Evolutionary conservation across 1,140 invertebrate genomes (phyloP).

Genomic region (Cataglyphis hispanica): DNA sequence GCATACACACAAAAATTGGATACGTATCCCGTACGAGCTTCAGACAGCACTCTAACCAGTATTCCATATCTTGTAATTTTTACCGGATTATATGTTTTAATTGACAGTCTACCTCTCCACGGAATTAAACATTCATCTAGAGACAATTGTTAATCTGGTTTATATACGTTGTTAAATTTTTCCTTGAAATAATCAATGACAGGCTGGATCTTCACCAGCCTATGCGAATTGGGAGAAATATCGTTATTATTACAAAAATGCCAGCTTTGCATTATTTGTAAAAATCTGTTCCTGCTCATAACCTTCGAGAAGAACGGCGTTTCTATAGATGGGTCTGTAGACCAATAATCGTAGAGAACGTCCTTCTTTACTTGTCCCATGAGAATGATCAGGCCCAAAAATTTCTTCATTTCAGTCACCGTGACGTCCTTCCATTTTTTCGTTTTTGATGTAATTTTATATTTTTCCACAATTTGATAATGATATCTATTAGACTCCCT

Average conservation of each 20-base stretch:
- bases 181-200: slow-evolving; percentile 60
- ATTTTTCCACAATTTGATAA: slow-evolving; percentile 51
- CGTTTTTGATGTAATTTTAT: slow-evolving; percentile 56
- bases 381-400: slow-evolving; percentile 57
- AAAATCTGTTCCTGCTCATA: slow-evolving; percentile 63
- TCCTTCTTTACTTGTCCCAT: slow-evolving; percentile 78
- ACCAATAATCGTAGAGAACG: slow-evolving; percentile 55
- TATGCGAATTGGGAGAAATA: slow-evolving; percentile 48
- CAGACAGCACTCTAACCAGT: slow-evolving; percentile 65
- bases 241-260: slow-evolving; percentile 65
- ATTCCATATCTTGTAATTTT: slow-evolving; percentile 64
- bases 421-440: slow-evolving; percentile 57
- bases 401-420: slow-evolving; percentile 56
- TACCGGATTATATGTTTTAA: slow-evolving; percentile 60
- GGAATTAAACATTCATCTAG: slow-evolving; percentile 70
- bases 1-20: slow-evolving; percentile 68
- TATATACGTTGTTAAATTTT: slow-evolving; percentile 66
- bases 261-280: slow-evolving; percentile 64
- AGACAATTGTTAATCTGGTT: slow-evolving; percentile 62
- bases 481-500: slow-evolving; percentile 71
- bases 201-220: slow-evolving; percentile 53
- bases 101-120: slow-evolving; percentile 65
- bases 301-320: slow-evolving; percentile 63
- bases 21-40: slow-evolving; percentile 69
- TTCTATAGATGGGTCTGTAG: slow-evolving; percentile 58